phyloP scores from a whole-genome alignment of 2,888 invertebrate species.

The Cheilosia impressa region DNA sequence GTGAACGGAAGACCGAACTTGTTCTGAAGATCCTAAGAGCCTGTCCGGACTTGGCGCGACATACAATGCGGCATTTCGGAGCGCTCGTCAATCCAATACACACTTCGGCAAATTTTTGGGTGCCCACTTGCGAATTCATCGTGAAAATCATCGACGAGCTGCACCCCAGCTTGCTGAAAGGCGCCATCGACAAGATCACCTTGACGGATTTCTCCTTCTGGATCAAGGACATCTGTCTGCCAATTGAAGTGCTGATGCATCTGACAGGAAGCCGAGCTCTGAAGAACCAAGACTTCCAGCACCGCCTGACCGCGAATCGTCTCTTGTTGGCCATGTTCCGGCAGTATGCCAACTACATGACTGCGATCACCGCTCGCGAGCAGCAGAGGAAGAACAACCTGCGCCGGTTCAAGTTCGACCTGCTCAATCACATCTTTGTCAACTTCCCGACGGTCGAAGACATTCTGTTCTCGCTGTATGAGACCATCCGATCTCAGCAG shows the following conservation, averaged over 20 bases:
- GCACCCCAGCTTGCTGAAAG: slow-evolving; percentile 78
- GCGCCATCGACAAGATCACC: slow-evolving; percentile 80
- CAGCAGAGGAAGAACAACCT: slow-evolving; percentile 80
- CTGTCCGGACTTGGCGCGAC: slow-evolving; percentile 89
- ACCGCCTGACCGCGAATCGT: slow-evolving; percentile 81
- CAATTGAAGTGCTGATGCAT: slow-evolving; percentile 79
- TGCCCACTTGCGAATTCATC: slow-evolving; percentile 78
- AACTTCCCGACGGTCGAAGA: slow-evolving; percentile 82
- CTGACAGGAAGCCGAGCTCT: slow-evolving; percentile 77
- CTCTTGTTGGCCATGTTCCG: slow-evolving; percentile 83
- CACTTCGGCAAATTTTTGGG: slow-evolving; percentile 73
- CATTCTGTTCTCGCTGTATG: slow-evolving; percentile 80
- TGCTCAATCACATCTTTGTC: slow-evolving; percentile 82
- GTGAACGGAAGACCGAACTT: slow-evolving; percentile 87
- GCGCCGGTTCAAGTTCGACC: slow-evolving; percentile 82
- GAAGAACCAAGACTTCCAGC: slow-evolving; percentile 73
- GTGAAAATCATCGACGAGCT: slow-evolving; percentile 79
- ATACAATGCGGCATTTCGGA: slow-evolving; percentile 86
- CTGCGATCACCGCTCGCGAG: slow-evolving; percentile 79
- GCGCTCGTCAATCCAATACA: slow-evolving; percentile 86
- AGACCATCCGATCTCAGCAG: slow-evolving; percentile 76
- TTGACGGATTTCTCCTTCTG: slow-evolving; percentile 81
- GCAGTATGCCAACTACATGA: slow-evolving; percentile 82
- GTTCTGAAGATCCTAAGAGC: slow-evolving; percentile 87
- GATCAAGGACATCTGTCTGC: slow-evolving; percentile 81